Conservation (phyloP, 2,888 invertebrate genomes). For the Cephus rjabovi region DNA sequence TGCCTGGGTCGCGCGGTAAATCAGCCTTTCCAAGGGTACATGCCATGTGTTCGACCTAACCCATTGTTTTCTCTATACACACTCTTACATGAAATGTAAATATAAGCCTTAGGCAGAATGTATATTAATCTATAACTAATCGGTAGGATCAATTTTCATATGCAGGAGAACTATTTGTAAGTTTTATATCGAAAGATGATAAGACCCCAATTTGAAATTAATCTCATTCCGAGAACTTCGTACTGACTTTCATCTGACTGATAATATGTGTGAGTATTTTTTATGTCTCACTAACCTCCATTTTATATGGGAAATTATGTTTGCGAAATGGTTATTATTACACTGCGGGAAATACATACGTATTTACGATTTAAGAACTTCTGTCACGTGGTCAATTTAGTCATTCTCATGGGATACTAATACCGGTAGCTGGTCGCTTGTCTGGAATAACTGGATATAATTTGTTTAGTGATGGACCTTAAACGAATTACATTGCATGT, state of each 20-base stretch:
- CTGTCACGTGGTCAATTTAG: background rate
- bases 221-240: background rate
- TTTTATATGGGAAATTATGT: background rate
- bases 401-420: background rate
- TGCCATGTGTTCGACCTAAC: background rate
- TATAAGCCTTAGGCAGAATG: background rate
- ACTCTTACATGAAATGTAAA: background rate
- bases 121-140: background rate
- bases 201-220: background rate
- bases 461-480: background rate
- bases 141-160: background rate
- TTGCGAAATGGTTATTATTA: background rate
- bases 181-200: background rate
- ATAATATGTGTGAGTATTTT: background rate
- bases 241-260: no score
- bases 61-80: background rate
- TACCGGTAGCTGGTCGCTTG: background rate
- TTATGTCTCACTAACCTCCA: background rate
- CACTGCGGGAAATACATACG: background rate
- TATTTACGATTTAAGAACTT: background rate
- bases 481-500: background rate
- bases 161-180: background rate
- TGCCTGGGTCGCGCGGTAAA: background rate
- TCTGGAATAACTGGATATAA: background rate
- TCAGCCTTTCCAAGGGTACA: background rate